Evolutionary conservation across 2,888 invertebrate genomes (phyloP), one percentile per base, ranked within the genome.

Genomic region (Athalia circularis): DNA sequence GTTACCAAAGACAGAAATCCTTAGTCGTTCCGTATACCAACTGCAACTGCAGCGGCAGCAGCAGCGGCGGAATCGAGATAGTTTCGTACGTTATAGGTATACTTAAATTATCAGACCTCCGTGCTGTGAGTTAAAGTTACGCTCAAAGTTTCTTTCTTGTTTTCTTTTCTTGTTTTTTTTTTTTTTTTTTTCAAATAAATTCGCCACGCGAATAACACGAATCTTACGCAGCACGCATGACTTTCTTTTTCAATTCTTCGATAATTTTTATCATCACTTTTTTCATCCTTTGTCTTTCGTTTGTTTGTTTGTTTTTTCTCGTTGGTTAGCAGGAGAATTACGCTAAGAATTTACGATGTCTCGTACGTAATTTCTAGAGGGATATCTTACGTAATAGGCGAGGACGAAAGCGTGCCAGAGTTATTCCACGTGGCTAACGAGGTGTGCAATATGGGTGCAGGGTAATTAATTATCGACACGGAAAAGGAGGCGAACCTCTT

Each of bases 401-500:
- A 62, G 61, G 67, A 50, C 77, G 77, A 77, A 77, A 77, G 68
- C 67, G 67, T 67, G 77, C 77, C 65, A 64, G 7, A 75, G 64
- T 75, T 64, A 64, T 75, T 64, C 72, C 50, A 50, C 62, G 61
- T 29, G 78, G 80, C 81, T 86, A 86, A 87, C 85, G 84, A 86
- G 83, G 83, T 82, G 84, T 83, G 86, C 86, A 84, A 86, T 84
- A 85, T 84, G 82, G 81, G 81, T 83, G 82, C 80, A 78, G 80
- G 80, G 80, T 82, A 83, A 86, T 86, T 84, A 85, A 86, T 86
- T 85, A 85, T 79, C 81, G 11, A 62, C n/a, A 62, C 61, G 50
- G 54, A 75, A 64, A 75, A 62, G 29, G 29, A 29, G 62, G 45
- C 59, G 59, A 72, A 59, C 59, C 8, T 72, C 59, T 2, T 47